Conservation (phyloP, 1,140 invertebrate genomes). For the Eupeodes corollae region DNA sequence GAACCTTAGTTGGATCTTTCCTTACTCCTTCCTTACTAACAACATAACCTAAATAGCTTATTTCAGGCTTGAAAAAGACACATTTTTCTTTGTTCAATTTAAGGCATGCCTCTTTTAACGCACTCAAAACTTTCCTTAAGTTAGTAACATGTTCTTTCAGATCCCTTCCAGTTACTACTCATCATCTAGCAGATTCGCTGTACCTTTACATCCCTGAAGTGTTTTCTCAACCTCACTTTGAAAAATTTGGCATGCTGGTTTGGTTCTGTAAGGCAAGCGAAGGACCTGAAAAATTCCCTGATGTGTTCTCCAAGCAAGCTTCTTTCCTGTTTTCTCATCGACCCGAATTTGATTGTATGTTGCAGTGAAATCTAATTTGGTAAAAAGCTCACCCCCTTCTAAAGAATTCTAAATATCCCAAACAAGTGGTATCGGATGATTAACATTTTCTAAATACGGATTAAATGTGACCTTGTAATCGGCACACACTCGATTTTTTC, state of each 20-base stretch:
- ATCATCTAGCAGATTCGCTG: not conserved
- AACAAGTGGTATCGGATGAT: constrained; percentile 25
- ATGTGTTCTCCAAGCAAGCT: constrained; percentile 23
- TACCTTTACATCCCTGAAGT: constrained; percentile 1
- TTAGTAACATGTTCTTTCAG: constrained; percentile 10
- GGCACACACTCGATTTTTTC: constrained; percentile 36
- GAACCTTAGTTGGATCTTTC: constrained; percentile 12
- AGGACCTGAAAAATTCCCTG: constrained; percentile 20
- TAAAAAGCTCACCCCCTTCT: constrained; percentile 15
- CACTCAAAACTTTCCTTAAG: constrained; percentile 10
- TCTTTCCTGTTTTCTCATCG: constrained; percentile 15
- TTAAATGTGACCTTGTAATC: constrained; percentile 41
- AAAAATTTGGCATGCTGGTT: constrained; percentile 20
- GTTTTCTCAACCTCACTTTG: constrained; percentile 9
- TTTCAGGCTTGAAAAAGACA: too few relatives aligned
- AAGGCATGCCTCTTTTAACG: constrained; percentile 10
- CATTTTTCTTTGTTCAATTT: constrained; percentile 16
- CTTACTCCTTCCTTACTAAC: constrained; percentile 21
- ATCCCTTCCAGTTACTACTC: constrained; percentile 12
- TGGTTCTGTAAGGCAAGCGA: constrained; percentile 20
- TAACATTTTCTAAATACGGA: constrained; percentile 18
- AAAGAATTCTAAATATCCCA: constrained; percentile 17
- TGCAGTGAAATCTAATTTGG: constrained; percentile 19
- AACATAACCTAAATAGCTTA: constrained; percentile 28
- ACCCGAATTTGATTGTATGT: constrained; percentile 19